Evolutionary conservation across 2,113 vertebrate genomes (phyloP), one percentile per base, ranked within the genome.

Genomic region (Gavialis gangeticus): DNA sequence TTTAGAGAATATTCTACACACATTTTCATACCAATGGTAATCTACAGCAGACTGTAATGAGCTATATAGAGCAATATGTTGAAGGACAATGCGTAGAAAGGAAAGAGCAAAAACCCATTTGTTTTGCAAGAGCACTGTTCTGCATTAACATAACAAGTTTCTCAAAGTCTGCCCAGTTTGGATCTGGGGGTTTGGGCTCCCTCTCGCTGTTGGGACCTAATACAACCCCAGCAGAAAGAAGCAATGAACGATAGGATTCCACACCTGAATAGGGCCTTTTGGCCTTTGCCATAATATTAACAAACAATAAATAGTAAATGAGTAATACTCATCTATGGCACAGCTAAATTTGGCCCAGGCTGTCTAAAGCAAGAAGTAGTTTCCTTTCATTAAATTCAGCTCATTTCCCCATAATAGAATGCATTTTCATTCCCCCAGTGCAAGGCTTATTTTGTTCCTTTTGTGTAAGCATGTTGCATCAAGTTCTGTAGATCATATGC

Each of bases 341-440:
- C 30, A 34, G 69, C 34, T 46, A 22, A 30, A 73, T 46, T 73
- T 57, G 12, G 58, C 15, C 82, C 62, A 15, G 58, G 8, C 28
- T 80, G n/a, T 16, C 66, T 54, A 92, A 82, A 58, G 4, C 66
- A 84, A 87, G 76, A 54, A 87, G 57, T 2, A 75, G 80, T 95
- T 97, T 92, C 94, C 19, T 69, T 95, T 96, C 54, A 80, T 92
- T 96, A 95, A 91, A 95, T 90, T 97, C 80, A 87, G 71, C 85
- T 95, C 64, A 77, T 96, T 97, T 95, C 91, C 84, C 93, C 94
- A 82, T 85, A 95, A 54, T 71, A 93, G 87, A 97, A 97, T 55
- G 22, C 54, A 82, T 90, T 93, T 75, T 86, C 58, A 80, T 75
- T 84, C 75, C 88, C 92, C 75, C 81, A 86, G 82, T 55, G 18